Conservation (phyloP, 2,888 invertebrate genomes). For the Orthonevra nobilis region DNA sequence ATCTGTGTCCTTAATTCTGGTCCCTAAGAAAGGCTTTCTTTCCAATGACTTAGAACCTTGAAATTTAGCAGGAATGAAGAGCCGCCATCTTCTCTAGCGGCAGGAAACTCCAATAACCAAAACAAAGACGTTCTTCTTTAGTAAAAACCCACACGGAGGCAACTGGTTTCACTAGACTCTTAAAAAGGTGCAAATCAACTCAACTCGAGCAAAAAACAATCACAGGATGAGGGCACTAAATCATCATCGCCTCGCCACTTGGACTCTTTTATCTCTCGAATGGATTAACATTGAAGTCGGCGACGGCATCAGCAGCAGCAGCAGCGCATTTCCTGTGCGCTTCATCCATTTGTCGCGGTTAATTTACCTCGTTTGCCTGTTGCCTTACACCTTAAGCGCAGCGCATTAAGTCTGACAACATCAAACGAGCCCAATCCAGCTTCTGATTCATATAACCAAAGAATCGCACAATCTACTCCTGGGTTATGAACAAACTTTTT, state of each 20-base stretch:
- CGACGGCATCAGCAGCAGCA: background rate
- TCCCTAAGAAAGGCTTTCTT: too few relatives aligned
- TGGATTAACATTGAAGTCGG: constrained; percentile 53
- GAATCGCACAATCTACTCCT: constrained; percentile 6
- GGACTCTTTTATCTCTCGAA: constrained; percentile 33
- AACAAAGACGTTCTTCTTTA: too few relatives aligned
- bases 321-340: constrained; percentile 48
- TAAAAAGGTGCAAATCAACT: constrained; percentile 36
- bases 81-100: too few relatives aligned
- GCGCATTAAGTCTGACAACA: constrained; percentile 22
- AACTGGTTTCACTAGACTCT: too few relatives aligned
- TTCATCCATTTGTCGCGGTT: constrained; percentile 57
- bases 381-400: constrained; percentile 58
- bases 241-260: constrained; percentile 24
- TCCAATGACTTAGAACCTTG: too few relatives aligned
- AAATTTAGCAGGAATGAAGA: too few relatives aligned
- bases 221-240: constrained; percentile 17
- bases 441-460: background rate
- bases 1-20: too few relatives aligned
- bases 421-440: constrained; percentile 6
- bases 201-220: constrained; percentile 8
- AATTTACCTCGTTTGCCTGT: constrained; percentile 52
- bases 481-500: constrained; percentile 59
- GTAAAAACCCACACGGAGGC: too few relatives aligned
- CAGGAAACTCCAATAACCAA: too few relatives aligned